Evolutionary conservation across 2,113 vertebrate species (phyloP).

Genomic region (Ondatra zibethicus): DNA sequence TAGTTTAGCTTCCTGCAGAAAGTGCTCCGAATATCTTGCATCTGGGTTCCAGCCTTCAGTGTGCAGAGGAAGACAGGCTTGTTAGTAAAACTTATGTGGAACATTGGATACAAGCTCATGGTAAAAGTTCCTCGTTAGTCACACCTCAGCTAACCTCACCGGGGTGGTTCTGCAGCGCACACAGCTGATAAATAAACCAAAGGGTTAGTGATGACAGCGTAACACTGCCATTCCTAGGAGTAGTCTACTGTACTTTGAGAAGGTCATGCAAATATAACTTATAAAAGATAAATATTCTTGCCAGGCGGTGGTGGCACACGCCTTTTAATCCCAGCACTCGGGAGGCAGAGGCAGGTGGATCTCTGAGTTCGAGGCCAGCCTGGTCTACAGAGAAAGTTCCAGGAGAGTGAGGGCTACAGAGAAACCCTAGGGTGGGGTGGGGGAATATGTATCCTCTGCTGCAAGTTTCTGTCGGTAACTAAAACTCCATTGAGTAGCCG

Average conservation of each 20-base stretch:
- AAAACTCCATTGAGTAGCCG: background rate
- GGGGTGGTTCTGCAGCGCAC: too few relatives aligned
- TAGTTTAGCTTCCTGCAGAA: constrained; percentile 93
- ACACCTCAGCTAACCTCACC: background rate
- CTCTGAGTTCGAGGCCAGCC: background rate
- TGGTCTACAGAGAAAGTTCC: background rate
- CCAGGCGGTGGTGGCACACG: fast-evolving
- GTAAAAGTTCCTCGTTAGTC: background rate
- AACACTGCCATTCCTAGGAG: background rate
- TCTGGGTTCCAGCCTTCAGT: constrained; percentile 95
- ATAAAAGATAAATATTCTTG: background rate
- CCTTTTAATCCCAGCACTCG: background rate
- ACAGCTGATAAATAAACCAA: background rate
- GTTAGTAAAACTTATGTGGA: constrained; percentile 47
- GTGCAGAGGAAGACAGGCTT: constrained; percentile 46
- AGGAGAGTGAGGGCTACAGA: background rate
- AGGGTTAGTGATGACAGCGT: background rate
- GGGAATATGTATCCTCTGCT: background rate
- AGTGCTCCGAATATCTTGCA: constrained; percentile 89
- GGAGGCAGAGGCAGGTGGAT: background rate
- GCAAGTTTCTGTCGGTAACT: background rate
- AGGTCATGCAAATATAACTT: background rate
- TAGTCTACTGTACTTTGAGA: background rate
- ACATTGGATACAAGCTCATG: background rate
- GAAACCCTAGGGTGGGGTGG: background rate